These are phyloP conservation scores for Hiodon alosoides DNA, from an alignment of 2,113 vertebrate genomes.

Conservation along the genomic window DNA sequence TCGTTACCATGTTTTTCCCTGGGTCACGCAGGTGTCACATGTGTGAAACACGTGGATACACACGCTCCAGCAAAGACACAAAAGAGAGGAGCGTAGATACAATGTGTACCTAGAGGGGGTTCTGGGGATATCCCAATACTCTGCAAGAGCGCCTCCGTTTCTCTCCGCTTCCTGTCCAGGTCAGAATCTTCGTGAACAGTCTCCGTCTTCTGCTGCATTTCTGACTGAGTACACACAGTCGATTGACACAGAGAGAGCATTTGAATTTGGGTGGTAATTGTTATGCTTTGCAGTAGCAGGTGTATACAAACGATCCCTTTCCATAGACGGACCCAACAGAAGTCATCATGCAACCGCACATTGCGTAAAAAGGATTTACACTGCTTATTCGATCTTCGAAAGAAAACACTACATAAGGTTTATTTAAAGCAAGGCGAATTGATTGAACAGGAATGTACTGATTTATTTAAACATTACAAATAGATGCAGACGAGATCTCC, in stretches of 20 bases:
- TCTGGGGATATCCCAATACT: conserved; percentile 84
- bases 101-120: conserved; percentile 73
- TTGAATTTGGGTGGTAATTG: no score
- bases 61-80: not conserved
- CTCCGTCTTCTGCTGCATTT: conserved; percentile 77
- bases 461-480: no score
- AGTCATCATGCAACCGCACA: not conserved
- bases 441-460: no score
- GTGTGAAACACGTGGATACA: no score
- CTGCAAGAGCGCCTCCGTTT: conserved; percentile 79
- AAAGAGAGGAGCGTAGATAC: conserved; percentile 13
- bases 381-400: no score
- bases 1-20: no score
- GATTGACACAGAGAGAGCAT: not conserved
- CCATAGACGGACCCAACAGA: not conserved
- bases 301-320: no score
- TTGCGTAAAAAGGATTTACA: no score
- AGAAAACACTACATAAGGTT: no score
- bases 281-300: no score
- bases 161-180: conserved; percentile 75
- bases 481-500: not conserved
- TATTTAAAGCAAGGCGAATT: no score
- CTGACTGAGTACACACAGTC: conserved; percentile 48
- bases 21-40: no score
- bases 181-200: conserved; percentile 74